Evolutionary conservation across 1,140 invertebrate species (phyloP).

Genomic region (Pseudomyrmex concolor): DNA sequence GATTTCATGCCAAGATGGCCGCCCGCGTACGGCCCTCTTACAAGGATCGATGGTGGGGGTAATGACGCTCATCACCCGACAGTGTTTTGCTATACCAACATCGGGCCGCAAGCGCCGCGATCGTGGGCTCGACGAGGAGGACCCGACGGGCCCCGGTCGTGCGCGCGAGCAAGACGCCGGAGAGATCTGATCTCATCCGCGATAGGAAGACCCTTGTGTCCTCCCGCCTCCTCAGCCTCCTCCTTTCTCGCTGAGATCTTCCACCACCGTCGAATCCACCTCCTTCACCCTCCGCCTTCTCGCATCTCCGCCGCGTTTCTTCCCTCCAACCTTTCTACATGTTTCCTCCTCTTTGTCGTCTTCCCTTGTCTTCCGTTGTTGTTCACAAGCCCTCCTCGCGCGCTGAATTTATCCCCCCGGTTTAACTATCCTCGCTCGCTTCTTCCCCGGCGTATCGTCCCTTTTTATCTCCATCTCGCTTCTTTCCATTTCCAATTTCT

Average conservation of each 20-base stretch:
- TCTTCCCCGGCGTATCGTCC: slow-evolving; percentile 25
- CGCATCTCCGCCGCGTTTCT: slow-evolving; percentile 5
- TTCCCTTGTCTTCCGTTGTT: slow-evolving; percentile 37
- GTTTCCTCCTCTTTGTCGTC: slow-evolving; percentile 30
- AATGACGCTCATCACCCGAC: slow-evolving; percentile 85
- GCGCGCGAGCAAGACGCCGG: slow-evolving; percentile 71
- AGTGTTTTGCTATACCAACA: slow-evolving; percentile 84
- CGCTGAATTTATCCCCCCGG: slow-evolving; percentile 53
- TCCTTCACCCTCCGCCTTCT: slow-evolving; percentile 55
- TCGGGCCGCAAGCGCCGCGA: slow-evolving; percentile 70
- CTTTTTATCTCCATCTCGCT: slow-evolving; percentile 41
- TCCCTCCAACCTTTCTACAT: neutral
- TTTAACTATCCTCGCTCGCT: slow-evolving; percentile 36
- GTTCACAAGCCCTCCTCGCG: slow-evolving; percentile 27
- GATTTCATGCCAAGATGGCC: slow-evolving; percentile 82
- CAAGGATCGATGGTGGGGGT: slow-evolving; percentile 77
- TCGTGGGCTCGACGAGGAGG: slow-evolving; percentile 44
- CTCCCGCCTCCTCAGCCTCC: slow-evolving; percentile 73
- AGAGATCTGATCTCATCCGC: slow-evolving; percentile 81
- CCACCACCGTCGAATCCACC: slow-evolving; percentile 63
- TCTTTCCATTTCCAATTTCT: neutral
- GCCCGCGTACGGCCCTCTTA: slow-evolving; percentile 76
- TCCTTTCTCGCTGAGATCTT: slow-evolving; percentile 56
- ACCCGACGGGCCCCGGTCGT: slow-evolving; percentile 32
- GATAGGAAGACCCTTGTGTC: slow-evolving; percentile 79